Percentiles rank a stretch among this genome's conserved stretches.
phyloP scores from a whole-genome alignment of 2,797 vertebrate genomes.

The Sebastes cheni region DNA sequence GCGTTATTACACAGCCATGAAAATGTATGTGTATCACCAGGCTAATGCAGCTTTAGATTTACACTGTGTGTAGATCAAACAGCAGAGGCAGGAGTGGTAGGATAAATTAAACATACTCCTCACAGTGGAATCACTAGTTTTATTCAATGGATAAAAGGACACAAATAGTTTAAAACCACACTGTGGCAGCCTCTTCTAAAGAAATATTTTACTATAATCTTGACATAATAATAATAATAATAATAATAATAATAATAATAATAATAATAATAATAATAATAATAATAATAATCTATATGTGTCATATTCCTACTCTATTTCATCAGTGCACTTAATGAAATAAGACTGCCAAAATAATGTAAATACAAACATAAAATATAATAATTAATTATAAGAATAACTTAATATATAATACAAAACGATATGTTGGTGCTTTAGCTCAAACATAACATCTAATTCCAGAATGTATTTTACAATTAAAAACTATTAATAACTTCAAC shows the following conservation, averaged over 20 bases:
- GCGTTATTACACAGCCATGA: constrained; percentile 1
- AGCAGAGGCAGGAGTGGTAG: neutral
- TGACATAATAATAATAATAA: neutral
- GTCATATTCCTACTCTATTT: neutral
- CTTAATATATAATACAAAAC: neutral
- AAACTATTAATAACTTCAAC: neutral
- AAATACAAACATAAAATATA: neutral
- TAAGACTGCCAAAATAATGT: neutral
- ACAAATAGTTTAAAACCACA: neutral
- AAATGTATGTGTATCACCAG: constrained; percentile 25
- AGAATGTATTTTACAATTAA: neutral
- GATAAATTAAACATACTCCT: neutral
- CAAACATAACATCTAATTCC: neutral
- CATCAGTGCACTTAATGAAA: neutral
- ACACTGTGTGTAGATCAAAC: neutral
- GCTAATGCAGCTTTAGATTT: constrained; percentile 1
- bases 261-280: neutral
- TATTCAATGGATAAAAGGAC: neutral
- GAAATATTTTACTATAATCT: neutral
- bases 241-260: neutral
- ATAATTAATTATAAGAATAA: neutral
- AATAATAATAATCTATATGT: neutral
- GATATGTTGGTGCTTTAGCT: neutral
- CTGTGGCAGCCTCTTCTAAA: neutral
- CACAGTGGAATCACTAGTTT: neutral